These are phyloP conservation scores for Cheiracanthium punctorium DNA, from an alignment of 2,888 invertebrate genomes.

Conservation along the genomic window DNA sequence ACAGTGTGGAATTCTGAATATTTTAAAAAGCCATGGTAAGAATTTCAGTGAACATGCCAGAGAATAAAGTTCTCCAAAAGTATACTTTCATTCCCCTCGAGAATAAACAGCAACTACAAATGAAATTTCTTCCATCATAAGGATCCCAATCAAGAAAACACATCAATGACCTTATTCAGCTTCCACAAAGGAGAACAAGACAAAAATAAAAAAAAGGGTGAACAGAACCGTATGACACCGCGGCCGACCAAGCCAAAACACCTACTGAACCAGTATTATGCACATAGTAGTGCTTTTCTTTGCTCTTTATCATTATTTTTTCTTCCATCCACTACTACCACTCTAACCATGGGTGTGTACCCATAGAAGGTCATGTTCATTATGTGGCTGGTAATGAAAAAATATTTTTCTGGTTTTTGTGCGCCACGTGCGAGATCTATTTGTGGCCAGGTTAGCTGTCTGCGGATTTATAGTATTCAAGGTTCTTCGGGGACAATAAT, in stretches of 20 bases:
- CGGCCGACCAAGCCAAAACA: background rate
- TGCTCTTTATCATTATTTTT: too few relatives aligned
- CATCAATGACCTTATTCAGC: background rate
- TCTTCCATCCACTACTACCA: background rate
- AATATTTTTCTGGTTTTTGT: background rate
- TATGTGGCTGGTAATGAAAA: constrained; percentile 9
- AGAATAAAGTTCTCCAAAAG: too few relatives aligned
- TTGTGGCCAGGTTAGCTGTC: background rate
- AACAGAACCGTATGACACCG: constrained; percentile 7
- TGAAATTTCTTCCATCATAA: too few relatives aligned
- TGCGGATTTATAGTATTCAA: background rate
- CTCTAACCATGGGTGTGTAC: background rate
- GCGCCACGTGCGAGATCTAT: constrained; percentile 7
- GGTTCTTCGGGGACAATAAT: background rate
- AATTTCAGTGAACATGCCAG: too few relatives aligned
- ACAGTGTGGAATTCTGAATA: too few relatives aligned
- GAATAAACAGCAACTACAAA: too few relatives aligned
- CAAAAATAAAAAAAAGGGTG: too few relatives aligned
- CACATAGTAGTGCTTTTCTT: background rate
- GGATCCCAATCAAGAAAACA: background rate
- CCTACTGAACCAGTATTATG: constrained; percentile 12
- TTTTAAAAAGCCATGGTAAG: too few relatives aligned
- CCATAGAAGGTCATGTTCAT: constrained; percentile 15
- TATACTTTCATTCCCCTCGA: too few relatives aligned
- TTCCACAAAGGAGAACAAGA: background rate